phyloP scores from a whole-genome alignment of 2,888 invertebrate genomes.

The Argyresthia albistria region DNA sequence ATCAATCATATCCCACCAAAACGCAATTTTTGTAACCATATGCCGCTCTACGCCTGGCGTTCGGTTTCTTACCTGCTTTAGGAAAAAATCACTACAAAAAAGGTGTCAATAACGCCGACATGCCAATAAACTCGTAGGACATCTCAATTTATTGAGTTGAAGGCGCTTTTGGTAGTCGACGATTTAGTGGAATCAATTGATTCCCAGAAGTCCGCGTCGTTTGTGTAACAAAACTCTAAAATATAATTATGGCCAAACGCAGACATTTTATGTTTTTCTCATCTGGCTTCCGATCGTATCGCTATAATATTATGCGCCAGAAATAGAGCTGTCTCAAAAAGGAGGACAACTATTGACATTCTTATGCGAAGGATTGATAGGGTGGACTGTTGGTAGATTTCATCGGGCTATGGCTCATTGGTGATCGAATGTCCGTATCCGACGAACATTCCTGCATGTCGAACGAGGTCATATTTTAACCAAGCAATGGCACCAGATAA shows the following conservation, averaged over 20 bases:
- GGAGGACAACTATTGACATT: background rate
- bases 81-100: constrained; percentile 34
- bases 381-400: constrained; percentile 23
- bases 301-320: constrained; percentile 1
- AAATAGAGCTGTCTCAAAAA: constrained; percentile 2
- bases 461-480: constrained; percentile 45
- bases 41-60: constrained; percentile 22
- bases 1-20: constrained; percentile 56
- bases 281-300: constrained; percentile 3
- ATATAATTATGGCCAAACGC: constrained; percentile 24
- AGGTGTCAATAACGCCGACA: constrained; percentile 52
- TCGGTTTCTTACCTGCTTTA: constrained; percentile 42
- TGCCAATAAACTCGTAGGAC: constrained; percentile 51
- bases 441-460: constrained; percentile 48
- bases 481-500: constrained; percentile 31
- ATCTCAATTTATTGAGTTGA: constrained; percentile 58
- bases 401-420: constrained; percentile 47
- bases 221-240: constrained; percentile 27
- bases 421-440: constrained; percentile 36
- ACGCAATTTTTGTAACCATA: constrained; percentile 46
- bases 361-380: constrained; percentile 9
- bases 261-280: constrained; percentile 7
- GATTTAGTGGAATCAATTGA: constrained; percentile 20
- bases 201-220: constrained; percentile 25
- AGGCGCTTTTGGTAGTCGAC: constrained; percentile 12